A percentile compares a stretch with the other conserved stretches of the same genome.
These are phyloP conservation scores for Microplitis mediator DNA, from an alignment of 1,140 invertebrate genomes.

Conservation along the genomic window DNA sequence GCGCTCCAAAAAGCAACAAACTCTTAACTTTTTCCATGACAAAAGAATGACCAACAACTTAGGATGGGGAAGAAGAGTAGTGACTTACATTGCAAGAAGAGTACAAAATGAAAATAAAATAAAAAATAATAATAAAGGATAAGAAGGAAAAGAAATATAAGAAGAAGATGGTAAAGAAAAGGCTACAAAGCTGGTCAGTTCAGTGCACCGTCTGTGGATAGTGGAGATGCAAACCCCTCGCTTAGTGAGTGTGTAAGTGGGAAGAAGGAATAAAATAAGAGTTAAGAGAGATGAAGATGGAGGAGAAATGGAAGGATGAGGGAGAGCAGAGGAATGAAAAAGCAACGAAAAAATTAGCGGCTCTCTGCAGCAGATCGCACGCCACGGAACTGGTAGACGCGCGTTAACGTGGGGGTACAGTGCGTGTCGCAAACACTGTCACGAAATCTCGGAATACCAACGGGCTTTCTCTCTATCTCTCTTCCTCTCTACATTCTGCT, in stretches of 20 bases:
- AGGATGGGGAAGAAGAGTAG: conserved; percentile 5
- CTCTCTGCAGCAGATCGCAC: conserved; percentile 47
- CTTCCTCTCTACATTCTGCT: too few relatives aligned
- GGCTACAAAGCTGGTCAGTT: conserved; percentile 1
- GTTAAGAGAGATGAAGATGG: conserved; percentile 1
- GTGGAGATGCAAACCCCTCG: not conserved
- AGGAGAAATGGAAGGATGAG: conserved; percentile 19
- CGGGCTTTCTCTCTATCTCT: not conserved
- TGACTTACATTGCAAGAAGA: conserved; percentile 21
- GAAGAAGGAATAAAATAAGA: not conserved
- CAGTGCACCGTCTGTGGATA: not conserved
- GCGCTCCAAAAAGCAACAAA: conserved; percentile 36
- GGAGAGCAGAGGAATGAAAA: conserved; percentile 46
- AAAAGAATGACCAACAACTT: conserved; percentile 46
- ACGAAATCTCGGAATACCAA: conserved; percentile 31
- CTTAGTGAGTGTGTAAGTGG: not conserved
- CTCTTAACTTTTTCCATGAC: conserved; percentile 31
- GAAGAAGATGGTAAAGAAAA: too few relatives aligned
- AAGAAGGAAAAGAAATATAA: conserved; percentile 28
- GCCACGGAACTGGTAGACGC: conserved; percentile 37
- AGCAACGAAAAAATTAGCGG: conserved; percentile 47
- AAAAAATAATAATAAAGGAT: not conserved
- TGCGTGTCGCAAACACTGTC: conserved; percentile 45
- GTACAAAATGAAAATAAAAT: not conserved
- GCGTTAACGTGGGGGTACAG: conserved; percentile 33